Evolutionary conservation across 2,113 vertebrate genomes (phyloP).

Genomic region (Tachycineta bicolor): DNA sequence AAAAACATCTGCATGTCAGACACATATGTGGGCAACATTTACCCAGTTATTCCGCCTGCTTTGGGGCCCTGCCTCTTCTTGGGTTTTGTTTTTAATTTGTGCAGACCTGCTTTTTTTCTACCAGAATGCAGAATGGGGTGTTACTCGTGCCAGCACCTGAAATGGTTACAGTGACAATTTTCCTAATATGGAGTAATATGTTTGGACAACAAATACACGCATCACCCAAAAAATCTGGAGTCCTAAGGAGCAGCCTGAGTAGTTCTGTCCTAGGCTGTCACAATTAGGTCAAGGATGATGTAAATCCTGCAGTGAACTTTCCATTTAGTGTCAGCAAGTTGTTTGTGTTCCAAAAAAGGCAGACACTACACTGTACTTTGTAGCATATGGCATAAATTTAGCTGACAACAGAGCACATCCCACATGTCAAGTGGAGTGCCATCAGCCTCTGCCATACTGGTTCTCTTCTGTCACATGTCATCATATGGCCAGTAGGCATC

Average conservation of each 20-base stretch:
- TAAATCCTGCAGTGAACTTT: constrained; percentile 53
- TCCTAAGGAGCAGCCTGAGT: constrained; percentile 12
- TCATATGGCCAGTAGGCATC: not conserved
- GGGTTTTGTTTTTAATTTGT: not conserved
- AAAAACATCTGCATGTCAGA: constrained; percentile 48
- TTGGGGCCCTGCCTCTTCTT: not conserved
- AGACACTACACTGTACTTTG: constrained; percentile 1
- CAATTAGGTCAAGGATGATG: constrained; percentile 59
- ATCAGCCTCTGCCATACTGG: not conserved
- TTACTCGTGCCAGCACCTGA: constrained; percentile 15
- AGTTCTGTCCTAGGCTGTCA: constrained; percentile 38
- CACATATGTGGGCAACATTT: constrained; percentile 31
- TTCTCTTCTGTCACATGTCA: not conserved
- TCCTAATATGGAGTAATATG: not conserved
- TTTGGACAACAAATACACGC: not conserved
- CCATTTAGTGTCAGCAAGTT: constrained; percentile 42
- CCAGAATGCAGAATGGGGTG: not conserved
- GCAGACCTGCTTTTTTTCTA: not conserved
- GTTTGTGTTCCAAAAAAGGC: constrained; percentile 45
- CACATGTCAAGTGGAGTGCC: constrained; percentile 17
- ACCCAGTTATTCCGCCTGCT: not conserved
- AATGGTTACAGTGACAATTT: constrained; percentile 2
- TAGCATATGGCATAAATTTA: constrained; percentile 52
- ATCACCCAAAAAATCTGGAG: constrained; percentile 6
- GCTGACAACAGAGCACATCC: constrained; percentile 25